Percentiles rank a stretch among this genome's conserved stretches.
phyloP scores from a whole-genome alignment of 2,888 invertebrate species.

The Orchestes rusci region DNA sequence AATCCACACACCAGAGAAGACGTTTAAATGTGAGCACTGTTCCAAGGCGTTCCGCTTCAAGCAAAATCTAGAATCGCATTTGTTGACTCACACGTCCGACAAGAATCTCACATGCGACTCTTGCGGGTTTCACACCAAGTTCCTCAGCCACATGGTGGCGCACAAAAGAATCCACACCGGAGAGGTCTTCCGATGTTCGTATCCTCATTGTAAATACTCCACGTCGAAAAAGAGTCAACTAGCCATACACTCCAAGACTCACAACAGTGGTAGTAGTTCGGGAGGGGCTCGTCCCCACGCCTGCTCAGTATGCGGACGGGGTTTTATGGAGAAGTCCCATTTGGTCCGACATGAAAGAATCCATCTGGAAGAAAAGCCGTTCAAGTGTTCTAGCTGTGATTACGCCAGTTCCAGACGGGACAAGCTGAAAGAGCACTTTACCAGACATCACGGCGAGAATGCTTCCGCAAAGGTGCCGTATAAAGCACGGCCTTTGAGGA shows the following conservation, averaged over 20 bases:
- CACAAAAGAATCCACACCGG: constrained; percentile 59
- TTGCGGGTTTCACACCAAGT: constrained; percentile 63
- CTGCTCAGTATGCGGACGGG: constrained; percentile 47
- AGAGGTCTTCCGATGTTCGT: constrained; percentile 56
- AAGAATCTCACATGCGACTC: constrained; percentile 56
- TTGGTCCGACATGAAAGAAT: constrained; percentile 59
- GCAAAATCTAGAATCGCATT: constrained; percentile 53
- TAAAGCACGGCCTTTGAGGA: constrained; percentile 44
- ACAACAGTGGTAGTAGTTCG: constrained; percentile 41
- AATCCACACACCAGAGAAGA: constrained; percentile 52
- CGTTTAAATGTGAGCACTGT: constrained; percentile 53
- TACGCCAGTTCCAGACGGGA: constrained; percentile 58
- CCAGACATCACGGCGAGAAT: constrained; percentile 47
- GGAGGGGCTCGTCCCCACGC: constrained; percentile 42
- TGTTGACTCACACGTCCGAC: constrained; percentile 49
- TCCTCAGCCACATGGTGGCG: constrained; percentile 56
- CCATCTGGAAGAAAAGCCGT: constrained; percentile 57
- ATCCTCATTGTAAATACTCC: constrained; percentile 54
- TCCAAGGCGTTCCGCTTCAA: constrained; percentile 52
- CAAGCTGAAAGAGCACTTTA: constrained; percentile 55
- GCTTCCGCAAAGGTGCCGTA: constrained; percentile 48
- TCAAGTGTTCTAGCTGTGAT: constrained; percentile 57
- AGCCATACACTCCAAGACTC: constrained; percentile 57
- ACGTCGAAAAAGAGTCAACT: constrained; percentile 59
- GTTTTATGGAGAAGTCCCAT: constrained; percentile 62